Evolutionary conservation across 2,113 vertebrate species (phyloP), one percentile per base, ranked within the genome.

Genomic region (Macquaria australasica): DNA sequence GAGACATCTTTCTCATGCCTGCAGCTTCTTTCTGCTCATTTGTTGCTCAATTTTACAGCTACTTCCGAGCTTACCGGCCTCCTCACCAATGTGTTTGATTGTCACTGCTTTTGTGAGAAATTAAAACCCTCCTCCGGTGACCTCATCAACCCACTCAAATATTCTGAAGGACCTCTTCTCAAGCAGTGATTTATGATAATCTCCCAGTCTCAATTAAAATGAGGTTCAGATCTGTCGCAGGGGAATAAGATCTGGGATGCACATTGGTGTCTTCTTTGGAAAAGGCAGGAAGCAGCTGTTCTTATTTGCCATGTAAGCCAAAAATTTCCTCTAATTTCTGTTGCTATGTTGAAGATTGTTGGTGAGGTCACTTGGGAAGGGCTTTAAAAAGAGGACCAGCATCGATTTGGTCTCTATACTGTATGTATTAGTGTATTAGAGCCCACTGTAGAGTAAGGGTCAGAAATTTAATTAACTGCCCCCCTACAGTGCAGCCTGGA

Each of bases 11-110:
- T 66, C 37, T 34, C 37, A n/a, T 58, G 79, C 64, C 85, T 88
- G 58, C 87, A 81, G 81, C 84, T 75, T 90, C 56, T 89, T 80
- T 86, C 83, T 82, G 70, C 72, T 90, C 77, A 67, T 78, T 76
- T 59, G 45, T 79, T 75, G 8, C 66, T 45, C 60, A 34, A 18
- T 62, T 88, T 82, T 72, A 66, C 4, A 1, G 50, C 55, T 23
- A 4, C 55, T 78, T 85, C 41, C 25, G 12, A 58, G 31, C 58
- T 21, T 51, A 53, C 18, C 14, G 0, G 28, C 28, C 21, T 20
- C 60, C 31, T 34, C 53, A 45, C 59, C n/a, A 37, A 14, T 73
- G 50, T 77, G 41, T 69, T 79, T 25, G 39, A 5, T 72, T 63
- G 56, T 71, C 72, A 81, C 45, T 75, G 67, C 75, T 83, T 77